Evolutionary conservation across 2,888 invertebrate species (phyloP).

Genomic region (Agapetus fuscipes): DNA sequence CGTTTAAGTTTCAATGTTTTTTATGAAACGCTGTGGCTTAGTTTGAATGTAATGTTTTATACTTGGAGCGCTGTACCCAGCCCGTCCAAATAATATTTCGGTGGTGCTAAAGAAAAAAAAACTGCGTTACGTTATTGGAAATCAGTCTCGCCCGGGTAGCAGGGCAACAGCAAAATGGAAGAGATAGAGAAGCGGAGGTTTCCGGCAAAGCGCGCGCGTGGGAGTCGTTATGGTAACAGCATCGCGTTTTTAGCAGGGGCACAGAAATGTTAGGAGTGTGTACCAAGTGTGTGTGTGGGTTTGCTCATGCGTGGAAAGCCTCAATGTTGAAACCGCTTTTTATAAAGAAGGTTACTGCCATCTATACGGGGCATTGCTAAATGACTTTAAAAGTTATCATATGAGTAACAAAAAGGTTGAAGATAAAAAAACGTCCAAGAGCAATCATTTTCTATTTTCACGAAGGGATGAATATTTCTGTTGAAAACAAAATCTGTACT

Average conservation of each 20-base stretch:
- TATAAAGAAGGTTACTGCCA: too few relatives aligned
- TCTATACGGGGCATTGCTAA: not conserved
- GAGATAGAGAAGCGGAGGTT: conserved; percentile 20
- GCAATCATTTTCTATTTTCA: too few relatives aligned
- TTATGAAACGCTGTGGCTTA: too few relatives aligned
- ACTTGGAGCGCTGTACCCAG: not conserved
- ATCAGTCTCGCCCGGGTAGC: conserved; percentile 51
- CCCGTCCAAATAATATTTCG: conserved; percentile 4
- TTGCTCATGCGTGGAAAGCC: not conserved
- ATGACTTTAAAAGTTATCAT: too few relatives aligned
- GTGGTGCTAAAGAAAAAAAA: conserved; percentile 20
- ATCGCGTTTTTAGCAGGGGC: conserved; percentile 35
- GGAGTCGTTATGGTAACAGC: conserved; percentile 40
- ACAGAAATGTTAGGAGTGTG: conserved; percentile 24
- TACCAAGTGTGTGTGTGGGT: not conserved
- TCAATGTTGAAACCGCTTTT: too few relatives aligned
- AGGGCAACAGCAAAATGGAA: conserved; percentile 40
- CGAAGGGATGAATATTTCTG: too few relatives aligned
- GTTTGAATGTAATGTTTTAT: too few relatives aligned
- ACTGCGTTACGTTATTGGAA: conserved; percentile 52
- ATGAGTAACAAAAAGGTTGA: too few relatives aligned
- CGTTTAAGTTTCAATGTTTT: too few relatives aligned
- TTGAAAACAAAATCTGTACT: too few relatives aligned
- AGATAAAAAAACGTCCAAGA: too few relatives aligned
- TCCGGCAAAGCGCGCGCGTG: conserved; percentile 31